phyloP scores from a whole-genome alignment of 2,888 invertebrate genomes.

The Tetramorium bicarinatum region DNA sequence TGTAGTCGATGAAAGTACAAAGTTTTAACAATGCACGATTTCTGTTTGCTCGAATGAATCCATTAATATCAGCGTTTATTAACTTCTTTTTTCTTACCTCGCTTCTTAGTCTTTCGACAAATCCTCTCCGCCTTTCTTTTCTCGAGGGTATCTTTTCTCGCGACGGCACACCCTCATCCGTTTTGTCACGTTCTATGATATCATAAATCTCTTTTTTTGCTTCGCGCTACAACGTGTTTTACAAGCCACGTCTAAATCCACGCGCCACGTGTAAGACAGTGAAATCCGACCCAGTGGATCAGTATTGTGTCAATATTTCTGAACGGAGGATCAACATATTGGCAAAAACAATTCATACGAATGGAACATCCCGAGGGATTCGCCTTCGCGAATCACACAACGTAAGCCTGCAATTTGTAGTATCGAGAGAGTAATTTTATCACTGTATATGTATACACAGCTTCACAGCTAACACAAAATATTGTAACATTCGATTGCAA shows the following conservation, averaged over 20 bases:
- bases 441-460: not conserved
- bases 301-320: constrained; percentile 23
- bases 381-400: not conserved
- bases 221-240: not conserved
- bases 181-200: not conserved
- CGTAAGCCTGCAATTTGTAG: constrained; percentile 3
- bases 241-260: not conserved
- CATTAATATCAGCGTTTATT: constrained; percentile 1
- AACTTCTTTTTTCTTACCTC: not conserved
- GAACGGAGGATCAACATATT: constrained; percentile 4
- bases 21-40: not conserved
- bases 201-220: constrained; percentile 5
- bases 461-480: not conserved
- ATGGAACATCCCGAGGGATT: not conserved
- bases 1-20: not conserved
- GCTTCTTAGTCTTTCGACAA: not conserved
- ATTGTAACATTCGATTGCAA: no score
- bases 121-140: not conserved
- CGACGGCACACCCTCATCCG: not conserved
- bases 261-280: not conserved
- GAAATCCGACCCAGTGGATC: not conserved
- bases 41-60: not conserved
- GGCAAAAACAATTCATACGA: constrained; percentile 2
- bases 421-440: constrained; percentile 1
- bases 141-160: constrained; percentile 1